Evolutionary conservation across 2,113 vertebrate species (phyloP).

Genomic region (Tauraco erythrolophus): DNA sequence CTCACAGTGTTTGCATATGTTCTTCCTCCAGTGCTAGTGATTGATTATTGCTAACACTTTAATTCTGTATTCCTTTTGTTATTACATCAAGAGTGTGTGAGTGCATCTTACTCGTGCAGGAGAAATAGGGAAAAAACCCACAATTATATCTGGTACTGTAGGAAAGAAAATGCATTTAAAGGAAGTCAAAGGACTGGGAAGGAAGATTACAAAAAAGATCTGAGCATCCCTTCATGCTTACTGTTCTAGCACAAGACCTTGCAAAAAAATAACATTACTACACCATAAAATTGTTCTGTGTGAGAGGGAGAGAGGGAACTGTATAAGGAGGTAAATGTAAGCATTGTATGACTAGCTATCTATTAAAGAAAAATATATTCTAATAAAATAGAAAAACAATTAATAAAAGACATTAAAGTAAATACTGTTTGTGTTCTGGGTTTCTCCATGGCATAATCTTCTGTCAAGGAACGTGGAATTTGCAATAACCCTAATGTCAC

Average conservation of each 20-base stretch:
- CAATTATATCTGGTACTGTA: neutral
- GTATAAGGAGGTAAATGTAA: neutral
- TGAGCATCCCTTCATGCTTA: neutral
- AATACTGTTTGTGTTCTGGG: too few species aligned
- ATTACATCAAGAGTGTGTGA: neutral
- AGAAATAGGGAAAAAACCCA: neutral
- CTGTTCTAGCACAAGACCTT: neutral
- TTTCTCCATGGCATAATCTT: too few species aligned
- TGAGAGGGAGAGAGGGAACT: neutral
- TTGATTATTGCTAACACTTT: neutral
- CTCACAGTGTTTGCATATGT: neutral
- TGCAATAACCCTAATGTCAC: too few species aligned
- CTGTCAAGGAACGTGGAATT: too few species aligned
- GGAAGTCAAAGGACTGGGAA: neutral
- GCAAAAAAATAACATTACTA: neutral
- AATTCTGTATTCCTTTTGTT: neutral
- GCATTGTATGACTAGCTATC: neutral
- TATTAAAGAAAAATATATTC: neutral
- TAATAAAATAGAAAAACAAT: too few species aligned
- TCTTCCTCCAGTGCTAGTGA: neutral
- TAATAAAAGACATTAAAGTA: too few species aligned
- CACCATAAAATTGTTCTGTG: neutral
- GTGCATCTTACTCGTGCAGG: neutral
- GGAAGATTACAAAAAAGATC: neutral
- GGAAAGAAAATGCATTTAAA: neutral